phyloP scores from a whole-genome alignment of 2,113 vertebrate species.

The Oncorhynchus kisutch region DNA sequence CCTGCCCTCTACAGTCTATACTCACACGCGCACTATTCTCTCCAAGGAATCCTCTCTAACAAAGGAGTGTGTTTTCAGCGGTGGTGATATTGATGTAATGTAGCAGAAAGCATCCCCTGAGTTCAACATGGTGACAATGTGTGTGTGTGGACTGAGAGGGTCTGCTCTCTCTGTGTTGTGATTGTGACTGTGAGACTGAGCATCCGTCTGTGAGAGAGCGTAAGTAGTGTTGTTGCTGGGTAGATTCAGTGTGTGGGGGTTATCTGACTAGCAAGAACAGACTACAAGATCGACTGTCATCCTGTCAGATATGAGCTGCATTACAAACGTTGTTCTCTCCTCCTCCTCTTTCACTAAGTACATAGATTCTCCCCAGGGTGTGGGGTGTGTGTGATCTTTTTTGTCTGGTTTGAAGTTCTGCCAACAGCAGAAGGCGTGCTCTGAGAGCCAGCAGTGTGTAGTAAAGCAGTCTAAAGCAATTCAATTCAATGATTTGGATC shows the following conservation, averaged over 20 bases:
- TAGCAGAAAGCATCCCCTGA: no score
- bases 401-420: background rate
- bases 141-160: background rate
- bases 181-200: background rate
- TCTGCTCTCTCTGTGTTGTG: background rate
- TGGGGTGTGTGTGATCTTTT: slow-evolving; percentile 3
- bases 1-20: no score
- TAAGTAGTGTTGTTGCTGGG: slow-evolving; percentile 4
- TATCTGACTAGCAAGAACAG: background rate
- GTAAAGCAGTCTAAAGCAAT: no score
- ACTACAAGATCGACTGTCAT: background rate
- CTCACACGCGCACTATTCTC: background rate
- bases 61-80: no score
- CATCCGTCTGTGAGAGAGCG: background rate
- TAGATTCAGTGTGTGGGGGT: background rate
- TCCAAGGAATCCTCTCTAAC: no score
- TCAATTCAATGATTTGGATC: background rate
- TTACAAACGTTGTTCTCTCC: background rate
- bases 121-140: no score
- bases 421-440: background rate
- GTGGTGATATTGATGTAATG: no score
- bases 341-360: background rate
- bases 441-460: background rate
- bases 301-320: slow-evolving; percentile 1
- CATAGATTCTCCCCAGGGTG: background rate